Percentiles rank a stretch among this genome's conserved stretches.
Evolutionary conservation across 1,140 invertebrate genomes (phyloP).

Genomic region (Bombus waltoni): DNA sequence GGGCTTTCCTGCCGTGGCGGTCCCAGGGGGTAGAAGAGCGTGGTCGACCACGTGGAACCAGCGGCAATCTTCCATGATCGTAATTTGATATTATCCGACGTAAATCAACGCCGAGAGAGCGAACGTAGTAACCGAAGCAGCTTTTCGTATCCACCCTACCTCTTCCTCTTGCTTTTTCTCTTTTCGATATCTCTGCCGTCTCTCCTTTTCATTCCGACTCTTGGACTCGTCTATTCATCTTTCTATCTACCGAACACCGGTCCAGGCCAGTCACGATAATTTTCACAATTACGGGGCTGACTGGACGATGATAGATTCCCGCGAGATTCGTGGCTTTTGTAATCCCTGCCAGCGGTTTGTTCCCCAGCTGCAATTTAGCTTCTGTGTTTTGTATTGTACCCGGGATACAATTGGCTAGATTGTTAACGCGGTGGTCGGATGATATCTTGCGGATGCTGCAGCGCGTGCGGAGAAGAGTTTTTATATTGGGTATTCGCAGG

Average conservation of each 20-base stretch:
- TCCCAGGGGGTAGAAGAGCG: conserved; percentile 10
- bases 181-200: not conserved
- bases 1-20: not conserved
- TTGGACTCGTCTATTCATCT: not conserved
- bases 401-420: not conserved
- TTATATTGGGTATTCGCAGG: not conserved
- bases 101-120: conserved; percentile 32
- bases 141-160: not conserved
- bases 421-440: conserved; percentile 1
- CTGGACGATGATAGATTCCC: conserved; percentile 31
- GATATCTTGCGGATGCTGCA: not conserved
- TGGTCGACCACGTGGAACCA: conserved; percentile 26
- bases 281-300: conserved; percentile 13
- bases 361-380: conserved; percentile 2
- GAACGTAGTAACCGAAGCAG: not conserved
- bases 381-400: not conserved
- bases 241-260: not conserved
- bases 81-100: conserved; percentile 54
- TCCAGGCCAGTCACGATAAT: not conserved
- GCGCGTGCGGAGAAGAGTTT: not conserved
- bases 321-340: conserved; percentile 19
- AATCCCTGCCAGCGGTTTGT: conserved; percentile 17
- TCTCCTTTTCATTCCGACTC: not conserved
- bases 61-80: conserved; percentile 55
- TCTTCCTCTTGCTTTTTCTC: not conserved